phyloP scores from a whole-genome alignment of 2,888 invertebrate genomes.

The Oithona nana region DNA sequence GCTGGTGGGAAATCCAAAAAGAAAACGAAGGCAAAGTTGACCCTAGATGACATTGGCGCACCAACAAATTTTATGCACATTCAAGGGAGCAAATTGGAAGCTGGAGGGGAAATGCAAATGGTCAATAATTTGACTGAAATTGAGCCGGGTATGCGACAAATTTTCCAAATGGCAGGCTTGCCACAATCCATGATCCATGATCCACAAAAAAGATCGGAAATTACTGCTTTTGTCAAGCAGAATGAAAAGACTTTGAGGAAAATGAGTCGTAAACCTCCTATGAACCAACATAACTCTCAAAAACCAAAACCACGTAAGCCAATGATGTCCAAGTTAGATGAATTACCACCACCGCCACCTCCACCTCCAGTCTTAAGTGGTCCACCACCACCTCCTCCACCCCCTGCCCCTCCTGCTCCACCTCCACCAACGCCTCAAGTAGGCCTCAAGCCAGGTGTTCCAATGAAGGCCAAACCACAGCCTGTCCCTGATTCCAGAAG shows the following conservation, averaged over 20 bases:
- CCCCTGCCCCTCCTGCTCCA: not conserved
- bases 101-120: not conserved
- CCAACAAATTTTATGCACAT: not conserved
- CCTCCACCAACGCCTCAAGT: not conserved
- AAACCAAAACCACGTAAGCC: not conserved
- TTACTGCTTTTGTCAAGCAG: not conserved
- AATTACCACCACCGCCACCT: not conserved
- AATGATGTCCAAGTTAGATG: not conserved
- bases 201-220: not conserved
- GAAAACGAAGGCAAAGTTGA: not conserved
- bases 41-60: not conserved
- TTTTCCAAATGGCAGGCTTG: not conserved
- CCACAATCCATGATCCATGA: not conserved
- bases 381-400: not conserved
- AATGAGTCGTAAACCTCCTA: not conserved
- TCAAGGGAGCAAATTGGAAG: not conserved
- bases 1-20: not conserved
- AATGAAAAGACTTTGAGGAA: not conserved
- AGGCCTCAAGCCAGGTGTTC: not conserved
- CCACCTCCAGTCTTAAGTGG: not conserved
- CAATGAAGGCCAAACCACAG: too few relatives aligned
- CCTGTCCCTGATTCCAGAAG: too few relatives aligned
- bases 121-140: not conserved
- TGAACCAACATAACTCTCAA: not conserved
- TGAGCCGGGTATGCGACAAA: not conserved